Base-by-base conservation (phyloP, 2,797 vertebrate species). In the Margarornis squamiger region DNA sequence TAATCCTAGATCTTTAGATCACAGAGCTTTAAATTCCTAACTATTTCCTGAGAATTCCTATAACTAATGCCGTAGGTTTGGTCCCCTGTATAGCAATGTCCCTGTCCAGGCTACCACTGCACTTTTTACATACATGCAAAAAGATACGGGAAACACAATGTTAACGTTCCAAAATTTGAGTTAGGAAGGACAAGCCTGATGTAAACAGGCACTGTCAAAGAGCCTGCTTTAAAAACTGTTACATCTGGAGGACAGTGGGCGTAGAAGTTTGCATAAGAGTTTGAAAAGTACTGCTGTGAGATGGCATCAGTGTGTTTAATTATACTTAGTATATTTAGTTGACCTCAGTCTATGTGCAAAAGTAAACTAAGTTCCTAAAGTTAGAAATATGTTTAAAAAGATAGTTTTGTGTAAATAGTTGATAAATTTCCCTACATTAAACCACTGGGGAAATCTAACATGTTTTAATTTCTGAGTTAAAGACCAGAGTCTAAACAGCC, bases 91-190 rank as follows among this genome's bases (percentile, higher is more conserved):
- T 24, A 39, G 27, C 27, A 4, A 21, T 2, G 7, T 57, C 41
- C 12, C 45, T 32, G 27, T 17, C 21, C 21, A 86, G 22, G 38
- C 30, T 36, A 57, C 29, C 24, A 10, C 34, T 4, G 2, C 39
- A 7, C 48, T 78, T 30, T 22, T 61, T 32, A 61, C 18, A 18
- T 4, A 38, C 2, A 8, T 0, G 0, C 38, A 51, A 58, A 51
- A 58, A 54, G 21, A 20, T 41, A 30, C 1, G 4, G 46, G 32
- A 77, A 84, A 74, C 36, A n/a, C 4, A 5, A 29, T 0, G 0
- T 30, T 48, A 29, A 4, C 62, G 58, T 62, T 65, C 30, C 12
- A 26, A 52, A 78, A 51, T 8, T 12, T 2, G 23, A 61, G 32
- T 57, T 15, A 23, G 58, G 49, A 84, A 74, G 83, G 34, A 74